Percentiles rank a stretch among this genome's conserved stretches.
Conservation (phyloP, 2,888 invertebrate species). For the Nudaria mundana region DNA sequence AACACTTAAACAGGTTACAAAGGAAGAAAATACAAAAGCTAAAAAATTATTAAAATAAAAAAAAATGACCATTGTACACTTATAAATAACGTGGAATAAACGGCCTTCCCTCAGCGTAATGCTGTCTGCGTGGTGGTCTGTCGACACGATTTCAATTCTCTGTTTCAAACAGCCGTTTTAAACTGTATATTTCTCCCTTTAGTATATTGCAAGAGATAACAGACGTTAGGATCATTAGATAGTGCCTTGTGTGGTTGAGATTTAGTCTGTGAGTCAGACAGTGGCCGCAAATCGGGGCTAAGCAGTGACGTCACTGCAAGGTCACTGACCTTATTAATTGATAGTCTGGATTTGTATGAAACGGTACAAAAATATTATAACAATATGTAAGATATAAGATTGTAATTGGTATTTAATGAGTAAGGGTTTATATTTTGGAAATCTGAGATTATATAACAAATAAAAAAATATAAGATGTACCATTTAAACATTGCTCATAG, state of each 20-base stretch:
- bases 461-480: slow-evolving; percentile 15
- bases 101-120: too few species aligned
- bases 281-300: slow-evolving; percentile 23
- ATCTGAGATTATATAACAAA: slow-evolving; percentile 13
- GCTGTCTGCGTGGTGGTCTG: too few species aligned
- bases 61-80: too few species aligned
- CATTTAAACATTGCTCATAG: slow-evolving; percentile 30
- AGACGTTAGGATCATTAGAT: slow-evolving; percentile 18
- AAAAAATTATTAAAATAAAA: too few species aligned
- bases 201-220: slow-evolving; percentile 17
- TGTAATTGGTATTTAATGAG: slow-evolving; percentile 26
- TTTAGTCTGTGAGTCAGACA: slow-evolving; percentile 34
- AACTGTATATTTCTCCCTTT: too few species aligned
- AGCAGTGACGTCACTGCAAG: slow-evolving; percentile 34
- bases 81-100: too few species aligned
- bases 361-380: slow-evolving; percentile 30
- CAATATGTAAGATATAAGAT: slow-evolving; percentile 32
- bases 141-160: too few species aligned
- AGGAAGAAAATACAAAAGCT: too few species aligned
- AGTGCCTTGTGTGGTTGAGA: slow-evolving; percentile 30
- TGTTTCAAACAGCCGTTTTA: too few species aligned
- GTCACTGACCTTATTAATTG: slow-evolving; percentile 41
- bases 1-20: too few species aligned
- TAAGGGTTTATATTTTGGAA: slow-evolving; percentile 18
- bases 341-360: slow-evolving; percentile 37